phyloP scores from a whole-genome alignment of 2,797 vertebrate genomes.

The Benthosema pterotum region DNA sequence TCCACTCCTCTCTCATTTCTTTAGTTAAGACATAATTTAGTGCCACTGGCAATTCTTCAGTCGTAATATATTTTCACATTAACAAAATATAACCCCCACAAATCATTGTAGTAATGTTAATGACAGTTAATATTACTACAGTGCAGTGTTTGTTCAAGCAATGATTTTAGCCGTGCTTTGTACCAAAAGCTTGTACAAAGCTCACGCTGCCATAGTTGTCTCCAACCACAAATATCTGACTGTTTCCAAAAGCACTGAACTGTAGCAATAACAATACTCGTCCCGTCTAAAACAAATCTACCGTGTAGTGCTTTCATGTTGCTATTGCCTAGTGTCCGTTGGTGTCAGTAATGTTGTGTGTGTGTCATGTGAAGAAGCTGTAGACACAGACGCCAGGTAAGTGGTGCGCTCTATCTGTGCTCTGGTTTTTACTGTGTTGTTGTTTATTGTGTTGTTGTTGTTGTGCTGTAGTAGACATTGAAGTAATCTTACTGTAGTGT shows the following conservation, averaged over 20 bases:
- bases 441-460: background rate
- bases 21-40: conserved; percentile 17
- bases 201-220: conserved; percentile 31
- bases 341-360: conserved; percentile 43
- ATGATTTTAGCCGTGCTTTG: conserved; percentile 26
- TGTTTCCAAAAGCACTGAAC: conserved; percentile 23
- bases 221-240: conserved; percentile 20
- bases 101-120: conserved; percentile 37
- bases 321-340: conserved; percentile 51
- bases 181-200: conserved; percentile 27
- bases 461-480: conserved; percentile 13
- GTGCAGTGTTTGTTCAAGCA: background rate
- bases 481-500: background rate
- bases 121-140: conserved; percentile 8
- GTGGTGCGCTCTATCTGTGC: conserved; percentile 37
- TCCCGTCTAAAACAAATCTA: conserved; percentile 43
- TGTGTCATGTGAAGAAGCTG: conserved; percentile 46
- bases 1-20: conserved; percentile 17
- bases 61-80: conserved; percentile 30
- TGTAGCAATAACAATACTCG: conserved; percentile 60
- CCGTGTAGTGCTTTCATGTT: conserved; percentile 65
- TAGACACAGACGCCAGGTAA: conserved; percentile 43
- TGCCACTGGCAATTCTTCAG: background rate
- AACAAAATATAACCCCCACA: conserved; percentile 47
- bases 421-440: too few species aligned